phyloP scores from a whole-genome alignment of 2,888 invertebrate species.

The Drosophila anomalipes region DNA sequence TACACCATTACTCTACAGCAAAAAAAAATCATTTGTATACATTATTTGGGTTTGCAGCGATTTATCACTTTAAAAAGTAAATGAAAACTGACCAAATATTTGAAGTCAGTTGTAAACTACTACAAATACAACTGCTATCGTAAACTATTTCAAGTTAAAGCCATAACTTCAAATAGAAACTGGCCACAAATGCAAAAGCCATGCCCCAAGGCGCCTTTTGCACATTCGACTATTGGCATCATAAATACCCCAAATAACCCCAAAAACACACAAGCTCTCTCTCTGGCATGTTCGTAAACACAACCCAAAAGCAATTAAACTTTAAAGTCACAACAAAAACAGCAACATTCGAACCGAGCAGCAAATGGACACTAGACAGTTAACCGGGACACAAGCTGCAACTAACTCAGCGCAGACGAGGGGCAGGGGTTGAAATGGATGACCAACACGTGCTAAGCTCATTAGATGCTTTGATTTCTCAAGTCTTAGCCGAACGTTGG shows the following conservation, averaged over 20 bases:
- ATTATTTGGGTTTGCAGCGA: not conserved
- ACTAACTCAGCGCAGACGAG: not conserved
- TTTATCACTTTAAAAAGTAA: not conserved
- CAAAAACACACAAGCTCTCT: conserved; percentile 17
- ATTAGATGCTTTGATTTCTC: conserved; percentile 72
- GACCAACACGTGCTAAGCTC: conserved; percentile 79
- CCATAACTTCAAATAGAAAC: conserved; percentile 12
- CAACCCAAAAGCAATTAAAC: conserved; percentile 70
- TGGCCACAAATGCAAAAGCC: conserved; percentile 3
- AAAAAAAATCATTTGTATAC: not conserved
- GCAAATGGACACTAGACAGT: conserved; percentile 28
- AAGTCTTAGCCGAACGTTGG: conserved; percentile 15
- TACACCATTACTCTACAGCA: not conserved
- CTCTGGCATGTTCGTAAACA: conserved; percentile 16
- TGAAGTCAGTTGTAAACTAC: not conserved
- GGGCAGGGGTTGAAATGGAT: conserved; percentile 42
- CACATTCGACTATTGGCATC: conserved; percentile 20
- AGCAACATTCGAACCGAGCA: conserved; percentile 8
- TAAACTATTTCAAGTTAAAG: not conserved
- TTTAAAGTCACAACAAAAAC: conserved; percentile 54
- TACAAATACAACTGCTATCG: not conserved
- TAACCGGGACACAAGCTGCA: conserved; percentile 12
- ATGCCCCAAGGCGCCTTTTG: not conserved
- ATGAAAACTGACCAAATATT: not conserved
- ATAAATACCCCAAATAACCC: conserved; percentile 45